Percentiles rank a stretch among this genome's conserved stretches.
phyloP scores from a whole-genome alignment of 2,888 invertebrate species.

The Tipula helvola region DNA sequence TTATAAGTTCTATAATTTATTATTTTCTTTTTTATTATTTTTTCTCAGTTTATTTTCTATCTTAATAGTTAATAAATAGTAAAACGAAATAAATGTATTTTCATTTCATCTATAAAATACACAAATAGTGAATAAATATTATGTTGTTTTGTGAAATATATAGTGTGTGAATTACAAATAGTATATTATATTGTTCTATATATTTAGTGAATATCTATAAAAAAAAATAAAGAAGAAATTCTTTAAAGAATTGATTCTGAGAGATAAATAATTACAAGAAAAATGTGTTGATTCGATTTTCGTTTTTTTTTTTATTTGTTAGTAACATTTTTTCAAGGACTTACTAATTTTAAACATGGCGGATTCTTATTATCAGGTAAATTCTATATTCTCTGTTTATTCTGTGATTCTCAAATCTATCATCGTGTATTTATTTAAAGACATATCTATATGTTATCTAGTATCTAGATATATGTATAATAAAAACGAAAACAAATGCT shows the following conservation, averaged over 20 bases:
- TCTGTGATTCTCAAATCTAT: background rate
- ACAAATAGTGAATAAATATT: background rate
- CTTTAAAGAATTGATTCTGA: background rate
- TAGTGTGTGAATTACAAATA: background rate
- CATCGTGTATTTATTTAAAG: background rate
- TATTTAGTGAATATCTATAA: background rate
- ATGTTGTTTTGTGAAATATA: background rate
- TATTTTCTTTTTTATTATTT: constrained; percentile 5
- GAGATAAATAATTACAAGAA: background rate
- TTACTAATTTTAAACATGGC: constrained; percentile 27
- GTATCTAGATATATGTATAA: too few relatives aligned
- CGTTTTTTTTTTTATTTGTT: background rate
- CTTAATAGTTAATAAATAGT: background rate
- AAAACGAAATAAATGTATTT: background rate
- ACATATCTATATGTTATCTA: background rate
- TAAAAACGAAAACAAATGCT: background rate
- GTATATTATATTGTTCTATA: background rate
- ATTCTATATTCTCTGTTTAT: background rate
- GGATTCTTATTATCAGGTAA: constrained; percentile 37
- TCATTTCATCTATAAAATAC: background rate
- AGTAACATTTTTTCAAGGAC: constrained; percentile 11
- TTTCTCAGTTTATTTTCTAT: background rate
- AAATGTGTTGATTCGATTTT: constrained; percentile 7
- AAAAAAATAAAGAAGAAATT: background rate
- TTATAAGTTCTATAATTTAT: constrained; percentile 6